A percentile compares a stretch with the other conserved stretches of the same genome.
Evolutionary conservation across 2,113 vertebrate genomes (phyloP).

Genomic region (Colaptes auratus): DNA sequence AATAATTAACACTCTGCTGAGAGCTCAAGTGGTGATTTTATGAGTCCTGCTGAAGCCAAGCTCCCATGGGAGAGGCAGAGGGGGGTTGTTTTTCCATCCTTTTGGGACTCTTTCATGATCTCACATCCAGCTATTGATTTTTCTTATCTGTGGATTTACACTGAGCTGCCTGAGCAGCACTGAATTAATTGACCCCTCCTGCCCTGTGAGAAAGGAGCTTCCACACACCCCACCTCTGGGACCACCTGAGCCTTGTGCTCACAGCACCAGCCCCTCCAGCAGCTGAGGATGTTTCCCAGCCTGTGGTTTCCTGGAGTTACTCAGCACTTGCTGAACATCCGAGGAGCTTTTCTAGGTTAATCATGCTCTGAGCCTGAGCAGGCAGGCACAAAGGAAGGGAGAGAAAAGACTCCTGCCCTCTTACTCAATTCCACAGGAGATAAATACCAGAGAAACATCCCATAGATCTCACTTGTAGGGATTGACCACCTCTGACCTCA

Average conservation of each 20-base stretch:
- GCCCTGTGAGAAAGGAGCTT: not conserved
- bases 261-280: not conserved
- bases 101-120: not conserved
- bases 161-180: not conserved
- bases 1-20: conserved; percentile 17
- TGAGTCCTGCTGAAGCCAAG: not conserved
- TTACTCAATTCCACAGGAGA: rapidly evolving
- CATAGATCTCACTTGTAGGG: not conserved
- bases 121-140: not conserved
- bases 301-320: not conserved
- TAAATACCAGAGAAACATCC: not conserved
- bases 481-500: not conserved
- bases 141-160: not conserved
- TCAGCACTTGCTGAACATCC: not conserved
- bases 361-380: not conserved
- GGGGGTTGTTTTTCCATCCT: not conserved
- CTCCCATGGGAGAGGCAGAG: not conserved
- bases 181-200: not conserved
- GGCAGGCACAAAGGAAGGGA: not conserved
- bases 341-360: not conserved
- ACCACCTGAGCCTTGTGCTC: rapidly evolving
- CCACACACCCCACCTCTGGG: rapidly evolving
- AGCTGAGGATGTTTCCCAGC: not conserved
- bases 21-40: not conserved
- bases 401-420: not conserved